Evolutionary conservation across 2,113 vertebrate genomes (phyloP).

Genomic region (Cheilinus undulatus): DNA sequence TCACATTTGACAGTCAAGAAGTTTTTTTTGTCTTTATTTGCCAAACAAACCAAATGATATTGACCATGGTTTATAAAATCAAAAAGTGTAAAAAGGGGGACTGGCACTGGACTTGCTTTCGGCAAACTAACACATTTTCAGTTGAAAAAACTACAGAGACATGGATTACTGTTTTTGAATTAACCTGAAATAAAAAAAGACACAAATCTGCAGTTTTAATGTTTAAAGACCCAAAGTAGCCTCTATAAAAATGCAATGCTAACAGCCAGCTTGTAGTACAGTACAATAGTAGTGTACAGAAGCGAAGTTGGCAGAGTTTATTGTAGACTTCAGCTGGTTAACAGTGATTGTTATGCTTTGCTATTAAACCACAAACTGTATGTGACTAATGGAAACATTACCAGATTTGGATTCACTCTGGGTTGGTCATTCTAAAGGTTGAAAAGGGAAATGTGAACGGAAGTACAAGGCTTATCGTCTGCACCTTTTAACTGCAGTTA

Average conservation of each 20-base stretch:
- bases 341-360: constrained; percentile 5
- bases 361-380: constrained; percentile 19
- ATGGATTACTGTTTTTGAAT: constrained; percentile 4
- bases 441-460: neutral
- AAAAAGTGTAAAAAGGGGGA: too few species aligned
- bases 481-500: neutral
- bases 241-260: constrained; percentile 28
- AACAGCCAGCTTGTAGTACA: constrained; percentile 19
- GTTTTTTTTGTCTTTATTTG: too few species aligned
- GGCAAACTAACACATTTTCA: too few species aligned
- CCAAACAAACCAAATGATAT: too few species aligned
- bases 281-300: constrained; percentile 10
- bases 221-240: constrained; percentile 19
- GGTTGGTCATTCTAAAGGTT: neutral
- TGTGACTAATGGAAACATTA: constrained; percentile 7
- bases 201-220: too few species aligned
- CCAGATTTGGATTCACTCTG: neutral
- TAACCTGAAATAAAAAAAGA: too few species aligned
- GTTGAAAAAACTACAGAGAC: neutral
- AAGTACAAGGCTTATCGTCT: neutral
- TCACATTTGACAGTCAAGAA: too few species aligned
- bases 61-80: too few species aligned
- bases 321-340: constrained; percentile 24
- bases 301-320: constrained; percentile 2
- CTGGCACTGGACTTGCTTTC: too few species aligned